phyloP scores from a whole-genome alignment of 2,888 invertebrate species.

The Amphipoea oculea region DNA sequence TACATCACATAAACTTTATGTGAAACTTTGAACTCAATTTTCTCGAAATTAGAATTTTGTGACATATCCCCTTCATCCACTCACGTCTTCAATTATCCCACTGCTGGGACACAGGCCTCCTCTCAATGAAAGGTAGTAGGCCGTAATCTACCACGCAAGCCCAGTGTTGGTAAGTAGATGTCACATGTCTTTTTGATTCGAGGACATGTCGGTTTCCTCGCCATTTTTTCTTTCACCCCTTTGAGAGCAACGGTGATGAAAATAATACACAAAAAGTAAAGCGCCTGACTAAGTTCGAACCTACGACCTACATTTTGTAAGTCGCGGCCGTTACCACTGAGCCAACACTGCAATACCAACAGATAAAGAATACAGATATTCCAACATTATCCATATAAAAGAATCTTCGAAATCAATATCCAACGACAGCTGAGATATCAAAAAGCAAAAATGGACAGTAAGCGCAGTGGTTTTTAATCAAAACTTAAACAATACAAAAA shows the following conservation, averaged over 20 bases:
- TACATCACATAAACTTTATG: too few species aligned
- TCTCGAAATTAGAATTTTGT: too few species aligned
- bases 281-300: background rate
- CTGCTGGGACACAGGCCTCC: background rate
- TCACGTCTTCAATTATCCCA: too few species aligned
- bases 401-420: constrained; percentile 38
- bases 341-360: background rate
- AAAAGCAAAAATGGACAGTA: constrained; percentile 54
- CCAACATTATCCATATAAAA: background rate
- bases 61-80: too few species aligned
- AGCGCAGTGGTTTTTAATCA: constrained; percentile 72
- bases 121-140: background rate
- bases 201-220: too few species aligned
- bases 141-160: background rate
- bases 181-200: background rate
- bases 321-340: too few species aligned
- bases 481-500: constrained; percentile 75
- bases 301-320: too few species aligned
- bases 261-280: background rate
- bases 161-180: background rate
- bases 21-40: too few species aligned
- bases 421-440: constrained; percentile 24
- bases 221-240: background rate
- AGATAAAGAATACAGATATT: background rate
- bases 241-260: background rate